Evolutionary conservation across 2,797 vertebrate species (phyloP), one percentile per base, ranked within the genome.

Genomic region (Sphenodon punctatus): DNA sequence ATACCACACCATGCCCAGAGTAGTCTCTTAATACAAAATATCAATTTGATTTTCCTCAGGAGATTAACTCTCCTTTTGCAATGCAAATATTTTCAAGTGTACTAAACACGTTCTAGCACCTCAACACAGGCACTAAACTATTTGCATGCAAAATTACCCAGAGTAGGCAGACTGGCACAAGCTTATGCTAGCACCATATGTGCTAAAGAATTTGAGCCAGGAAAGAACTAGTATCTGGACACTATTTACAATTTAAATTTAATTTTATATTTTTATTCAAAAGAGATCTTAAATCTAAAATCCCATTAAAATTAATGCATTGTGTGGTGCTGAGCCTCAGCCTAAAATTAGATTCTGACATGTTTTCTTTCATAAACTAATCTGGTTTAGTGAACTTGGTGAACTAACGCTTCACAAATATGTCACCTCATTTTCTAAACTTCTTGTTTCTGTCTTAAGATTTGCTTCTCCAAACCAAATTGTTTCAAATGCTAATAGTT

Each of bases 81-180:
- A 94, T 96, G 95, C 95, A 96, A 96, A 96, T 96, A 95, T 96
- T 95, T 95, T 95, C 90, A 95, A 96, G 95, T 96, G 94, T 96
- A 96, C 94, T 95, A 96, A 97, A 96, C 95, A 96, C 94, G 95
- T 95, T 95, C 94, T 96, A 96, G 91, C 95, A 96, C 95, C 95
- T 96, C 93, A 95, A 89, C 93, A 92, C 88, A 95, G 92, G 91
- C 94, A 95, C 95, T 95, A 95, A 96, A 95, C 93, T 96, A 96
- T 96, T 96, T 96, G 94, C 95, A 95, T 96, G 94, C 90, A 95
- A 93, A 95, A 96, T 95, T 96, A 95, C 92, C 92, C 93, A 89
- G 94, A 95, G 94, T 94, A 95, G 94, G 94, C 95, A 95, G 95
- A 94, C 94, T 96, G 95, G 93, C 95, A 95, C 91, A 95, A 95